Evolutionary conservation across 2,113 vertebrate genomes (phyloP).

Genomic region (Naja naja): DNA sequence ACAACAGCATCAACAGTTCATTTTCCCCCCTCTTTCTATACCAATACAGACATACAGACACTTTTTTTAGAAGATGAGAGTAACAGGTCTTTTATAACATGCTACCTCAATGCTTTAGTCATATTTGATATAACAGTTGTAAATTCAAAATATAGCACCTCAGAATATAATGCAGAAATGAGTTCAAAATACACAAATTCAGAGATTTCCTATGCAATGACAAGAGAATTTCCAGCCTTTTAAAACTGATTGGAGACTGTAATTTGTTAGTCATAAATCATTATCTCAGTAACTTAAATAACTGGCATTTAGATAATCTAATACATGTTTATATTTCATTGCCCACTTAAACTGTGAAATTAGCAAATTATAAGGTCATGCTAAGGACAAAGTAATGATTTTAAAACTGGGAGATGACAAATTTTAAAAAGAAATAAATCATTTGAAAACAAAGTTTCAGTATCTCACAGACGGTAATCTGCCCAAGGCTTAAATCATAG

Average conservation of each 20-base stretch:
- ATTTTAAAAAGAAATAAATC: slow-evolving; percentile 18
- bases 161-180: background rate
- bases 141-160: background rate
- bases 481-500: background rate
- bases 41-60: background rate
- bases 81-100: background rate
- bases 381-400: slow-evolving; percentile 38
- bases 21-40: background rate
- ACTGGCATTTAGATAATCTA: slow-evolving; percentile 21
- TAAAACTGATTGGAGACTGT: slow-evolving; percentile 33
- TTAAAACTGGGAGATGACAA: slow-evolving; percentile 4
- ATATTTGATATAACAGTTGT: background rate
- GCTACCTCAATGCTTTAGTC: background rate
- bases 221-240: slow-evolving; percentile 11
- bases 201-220: slow-evolving; percentile 11
- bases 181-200: background rate
- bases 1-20: background rate
- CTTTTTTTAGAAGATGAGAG: background rate
- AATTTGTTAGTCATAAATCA: slow-evolving; percentile 36
- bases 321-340: slow-evolving; percentile 31
- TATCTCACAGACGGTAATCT: slow-evolving; percentile 1
- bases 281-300: slow-evolving; percentile 32
- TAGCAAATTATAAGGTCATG: slow-evolving; percentile 31
- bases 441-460: slow-evolving; percentile 19
- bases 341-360: slow-evolving; percentile 33